Conservation (phyloP, 2,888 invertebrate species). For the Chaetogeoica ovagalla region DNA sequence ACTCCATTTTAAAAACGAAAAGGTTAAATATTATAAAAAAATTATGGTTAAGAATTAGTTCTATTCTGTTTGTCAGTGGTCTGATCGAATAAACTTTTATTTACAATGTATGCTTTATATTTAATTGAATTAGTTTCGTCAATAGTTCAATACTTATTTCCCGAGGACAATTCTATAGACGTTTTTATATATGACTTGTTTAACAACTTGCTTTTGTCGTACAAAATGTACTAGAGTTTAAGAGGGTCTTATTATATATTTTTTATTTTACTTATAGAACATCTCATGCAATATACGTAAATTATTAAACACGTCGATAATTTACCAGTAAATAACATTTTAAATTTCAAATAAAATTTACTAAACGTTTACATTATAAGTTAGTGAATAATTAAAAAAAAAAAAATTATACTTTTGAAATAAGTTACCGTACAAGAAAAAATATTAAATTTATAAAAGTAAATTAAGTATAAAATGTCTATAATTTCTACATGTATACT, state of each 20-base stretch:
- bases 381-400: no score
- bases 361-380: no score
- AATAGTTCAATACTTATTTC: not conserved
- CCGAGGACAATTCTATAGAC: not conserved
- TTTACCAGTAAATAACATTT: not conserved
- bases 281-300: not conserved
- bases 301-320: not conserved
- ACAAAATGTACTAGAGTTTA: no score
- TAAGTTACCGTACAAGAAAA: no score
- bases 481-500: no score
- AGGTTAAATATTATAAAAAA: not conserved
- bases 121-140: not conserved
- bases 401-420: no score
- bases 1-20: not conserved
- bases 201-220: no score
- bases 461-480: no score
- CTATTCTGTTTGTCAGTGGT: not conserved
- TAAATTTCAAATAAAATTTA: not conserved
- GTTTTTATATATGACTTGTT: no score
- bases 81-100: slow-evolving; percentile 4
- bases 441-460: no score
- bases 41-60: not conserved
- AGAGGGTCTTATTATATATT: no score
- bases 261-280: no score
- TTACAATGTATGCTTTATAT: not conserved